Evolutionary conservation across 2,888 invertebrate genomes (phyloP), one percentile per base, ranked within the genome.

Genomic region (Melikaiella ostensackeni): DNA sequence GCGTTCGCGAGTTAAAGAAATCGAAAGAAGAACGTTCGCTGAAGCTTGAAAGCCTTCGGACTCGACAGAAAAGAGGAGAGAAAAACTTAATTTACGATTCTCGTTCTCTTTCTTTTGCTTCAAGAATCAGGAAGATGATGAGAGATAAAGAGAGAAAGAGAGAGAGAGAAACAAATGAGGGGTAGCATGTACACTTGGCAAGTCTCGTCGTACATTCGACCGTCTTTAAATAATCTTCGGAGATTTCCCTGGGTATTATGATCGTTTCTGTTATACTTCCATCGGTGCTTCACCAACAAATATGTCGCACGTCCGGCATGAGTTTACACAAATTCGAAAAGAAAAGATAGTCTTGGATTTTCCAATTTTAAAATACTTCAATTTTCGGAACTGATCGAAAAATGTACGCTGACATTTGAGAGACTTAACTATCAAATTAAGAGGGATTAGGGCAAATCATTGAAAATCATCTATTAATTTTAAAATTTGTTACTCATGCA

Each of bases 141-240:
- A 21, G 74, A 75, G 35, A 74, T 75, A 78, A 76, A 73, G 79
- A 77, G 35, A 74, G 76, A 78, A 76, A 73, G 79, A 77, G 78
- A 81, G 79, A 80, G 78, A 76, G 27, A 11, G 35, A 42, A 66
- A 50, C 74, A 73, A 30, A 62, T 30, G 33, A 1, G 30, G 74
- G 64, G 76, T 63, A 77, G 74, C 73, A 63, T 80, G 75, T 79
- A 77, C 79, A 84, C 81, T 85, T 85, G 86, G 85, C 85, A 85
- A 82, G 83, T 79, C 57, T 82, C 82, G 77, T 75, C 62, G 77
- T 74, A 74, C 63, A 75, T 81, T 81, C 79, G 76, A 75, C 62
- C 66, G 75, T 84, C 85, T 85, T 85, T 86, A 85, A 85, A 85
- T 85, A 85, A 85, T 86, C 73, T 30, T 66, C 11, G 38, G 73